Evolutionary conservation across 2,888 invertebrate genomes (phyloP).

Genomic region (Melanargia galathea): DNA sequence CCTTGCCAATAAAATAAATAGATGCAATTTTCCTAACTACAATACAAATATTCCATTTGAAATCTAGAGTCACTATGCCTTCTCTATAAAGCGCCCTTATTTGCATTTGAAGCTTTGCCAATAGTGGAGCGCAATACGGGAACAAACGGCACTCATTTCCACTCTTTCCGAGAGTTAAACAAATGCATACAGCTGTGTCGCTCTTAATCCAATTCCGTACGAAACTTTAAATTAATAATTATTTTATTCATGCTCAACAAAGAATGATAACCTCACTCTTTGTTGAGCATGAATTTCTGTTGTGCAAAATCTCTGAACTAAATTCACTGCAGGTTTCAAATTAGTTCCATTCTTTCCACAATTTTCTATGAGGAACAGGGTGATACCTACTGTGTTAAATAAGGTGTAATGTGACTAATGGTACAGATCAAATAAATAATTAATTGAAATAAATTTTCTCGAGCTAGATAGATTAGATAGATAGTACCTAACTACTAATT

Average conservation of each 20-base stretch:
- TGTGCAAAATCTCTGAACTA: background rate
- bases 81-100: conserved; percentile 23
- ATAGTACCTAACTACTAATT: no score
- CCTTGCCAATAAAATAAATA: no score
- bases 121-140: conserved; percentile 20
- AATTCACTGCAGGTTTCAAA: no score
- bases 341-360: no score
- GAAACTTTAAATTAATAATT: conserved; percentile 23
- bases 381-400: no score
- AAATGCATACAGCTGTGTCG: conserved; percentile 27
- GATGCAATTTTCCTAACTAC: background rate
- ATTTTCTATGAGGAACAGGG: no score
- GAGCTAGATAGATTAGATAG: no score
- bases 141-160: conserved; percentile 33
- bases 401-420: no score
- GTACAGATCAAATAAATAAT: no score
- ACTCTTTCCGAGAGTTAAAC: conserved; percentile 26
- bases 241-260: background rate
- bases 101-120: conserved; percentile 30
- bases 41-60: background rate
- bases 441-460: no score
- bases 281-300: background rate
- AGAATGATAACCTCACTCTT: no score
- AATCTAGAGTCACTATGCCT: conserved; percentile 11
- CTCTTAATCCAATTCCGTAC: conserved; percentile 21